Evolutionary conservation across 2,113 vertebrate species (phyloP), one percentile per base, ranked within the genome.

Genomic region (Stomatorhinus ivindoensis): DNA sequence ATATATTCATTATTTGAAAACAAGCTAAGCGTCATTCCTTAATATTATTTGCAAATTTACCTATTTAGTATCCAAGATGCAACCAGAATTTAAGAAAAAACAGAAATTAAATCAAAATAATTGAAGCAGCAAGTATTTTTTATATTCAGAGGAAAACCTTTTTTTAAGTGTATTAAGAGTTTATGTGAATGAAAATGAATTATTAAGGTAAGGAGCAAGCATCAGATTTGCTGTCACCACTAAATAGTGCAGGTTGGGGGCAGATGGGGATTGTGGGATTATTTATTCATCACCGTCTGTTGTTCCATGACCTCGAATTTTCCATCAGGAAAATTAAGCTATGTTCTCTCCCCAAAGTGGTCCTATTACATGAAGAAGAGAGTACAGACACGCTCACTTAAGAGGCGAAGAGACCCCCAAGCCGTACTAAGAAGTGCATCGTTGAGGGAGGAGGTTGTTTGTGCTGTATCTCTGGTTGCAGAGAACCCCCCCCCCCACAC

Each of bases 381-480:
- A 39, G 35, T 76, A 42, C 73, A 42, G 73, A 76, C 35, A 76
- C 5, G 15, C 2, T 76, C 73, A 42, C 73, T 76, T 42, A 42
- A 35, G 35, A 76, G 35, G 0, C 1, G 31, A 58, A 9, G 31
- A 10, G 31, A 55, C 85, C 85, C 50, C 50, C 51, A 19, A 27
- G 42, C n/a, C 51, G 39, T 17, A 15, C 8, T 17, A 50, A 31
- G 50, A 87, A 4, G 27, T 51, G 55, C 15, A 3, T 21, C 2
- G 4, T 27, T 86, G 85, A 51, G 85, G 85, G 4, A 7, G 15
- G 11, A 55, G 31, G 50, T 51, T 87, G 31, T 87, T 87, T 87
- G 86, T 87, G 17, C 31, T 87, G 86, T 87, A 19, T 55, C 86
- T 55, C 31, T 53, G 86, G 50, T 55, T 87, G 47, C 86, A 42